Percentiles rank a stretch among this genome's conserved stretches.
These are phyloP conservation scores for Edolisoma coerulescens DNA, from an alignment of 2,113 vertebrate species.

Conservation along the genomic window DNA sequence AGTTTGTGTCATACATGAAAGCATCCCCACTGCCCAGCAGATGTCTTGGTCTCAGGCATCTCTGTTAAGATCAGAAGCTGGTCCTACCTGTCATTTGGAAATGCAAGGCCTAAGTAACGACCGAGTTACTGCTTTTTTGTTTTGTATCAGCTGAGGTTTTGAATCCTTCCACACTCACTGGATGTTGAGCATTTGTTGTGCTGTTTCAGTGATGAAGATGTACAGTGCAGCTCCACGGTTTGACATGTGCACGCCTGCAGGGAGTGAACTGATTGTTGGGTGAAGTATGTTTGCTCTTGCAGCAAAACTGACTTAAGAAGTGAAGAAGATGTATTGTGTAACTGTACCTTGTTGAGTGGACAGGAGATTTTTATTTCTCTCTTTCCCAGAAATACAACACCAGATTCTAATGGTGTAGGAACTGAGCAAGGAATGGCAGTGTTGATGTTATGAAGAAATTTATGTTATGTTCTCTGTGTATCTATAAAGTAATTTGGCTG, in stretches of 20 bases:
- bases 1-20: not conserved
- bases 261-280: not conserved
- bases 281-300: not conserved
- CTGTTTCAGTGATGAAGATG: not conserved
- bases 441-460: not conserved
- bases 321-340: not conserved
- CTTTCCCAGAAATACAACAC: not conserved
- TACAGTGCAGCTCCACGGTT: not conserved
- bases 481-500: not conserved
- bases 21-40: fast-evolving
- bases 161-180: not conserved
- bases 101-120: not conserved
- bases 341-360: not conserved
- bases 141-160: not conserved
- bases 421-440: fast-evolving
- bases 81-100: not conserved
- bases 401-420: not conserved
- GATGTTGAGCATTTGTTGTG: not conserved
- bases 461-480: not conserved
- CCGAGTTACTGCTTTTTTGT: not conserved
- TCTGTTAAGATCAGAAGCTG: not conserved
- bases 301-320: not conserved
- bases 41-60: not conserved
- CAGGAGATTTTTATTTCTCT: not conserved
- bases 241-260: not conserved